phyloP scores from a whole-genome alignment of 2,888 invertebrate species.

The Catocala nupta region DNA sequence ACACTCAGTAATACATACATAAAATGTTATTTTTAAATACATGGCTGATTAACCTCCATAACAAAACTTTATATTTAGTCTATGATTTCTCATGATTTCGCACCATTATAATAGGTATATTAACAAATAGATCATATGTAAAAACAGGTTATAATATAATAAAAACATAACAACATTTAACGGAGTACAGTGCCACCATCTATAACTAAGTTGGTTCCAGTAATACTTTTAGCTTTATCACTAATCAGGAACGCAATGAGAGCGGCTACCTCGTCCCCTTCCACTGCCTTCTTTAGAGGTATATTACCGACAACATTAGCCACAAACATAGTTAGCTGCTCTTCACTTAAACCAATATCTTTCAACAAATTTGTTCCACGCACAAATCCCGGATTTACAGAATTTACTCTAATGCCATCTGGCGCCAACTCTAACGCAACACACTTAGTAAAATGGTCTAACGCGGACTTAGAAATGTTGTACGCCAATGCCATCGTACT shows the following conservation, averaged over 20 bases:
- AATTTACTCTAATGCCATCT: slow-evolving; percentile 94
- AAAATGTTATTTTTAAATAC: no score
- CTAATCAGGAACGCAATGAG: slow-evolving; percentile 96
- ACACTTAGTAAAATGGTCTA: slow-evolving; percentile 98
- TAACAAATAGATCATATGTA: neutral
- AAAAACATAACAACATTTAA: slow-evolving; percentile 7
- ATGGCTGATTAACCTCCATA: no score
- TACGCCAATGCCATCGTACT: slow-evolving; percentile 93
- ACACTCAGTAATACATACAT: neutral
- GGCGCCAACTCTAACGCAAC: slow-evolving; percentile 94
- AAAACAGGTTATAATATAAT: neutral
- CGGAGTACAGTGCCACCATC: slow-evolving; percentile 73
- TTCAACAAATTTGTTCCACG: slow-evolving; percentile 93
- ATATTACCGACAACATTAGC: slow-evolving; percentile 90
- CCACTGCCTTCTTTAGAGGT: slow-evolving; percentile 94
- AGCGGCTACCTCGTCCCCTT: slow-evolving; percentile 94
- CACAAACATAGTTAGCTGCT: slow-evolving; percentile 93
- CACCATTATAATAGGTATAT: no score
- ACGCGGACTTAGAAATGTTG: slow-evolving; percentile 95
- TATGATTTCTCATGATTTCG: no score
- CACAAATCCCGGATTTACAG: slow-evolving; percentile 98
- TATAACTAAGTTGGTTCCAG: slow-evolving; percentile 89
- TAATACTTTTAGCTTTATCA: slow-evolving; percentile 94
- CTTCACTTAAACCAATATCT: slow-evolving; percentile 84
- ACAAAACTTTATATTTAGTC: no score